Conservation (phyloP, 2,113 vertebrate species). For the Brachirus orientalis region DNA sequence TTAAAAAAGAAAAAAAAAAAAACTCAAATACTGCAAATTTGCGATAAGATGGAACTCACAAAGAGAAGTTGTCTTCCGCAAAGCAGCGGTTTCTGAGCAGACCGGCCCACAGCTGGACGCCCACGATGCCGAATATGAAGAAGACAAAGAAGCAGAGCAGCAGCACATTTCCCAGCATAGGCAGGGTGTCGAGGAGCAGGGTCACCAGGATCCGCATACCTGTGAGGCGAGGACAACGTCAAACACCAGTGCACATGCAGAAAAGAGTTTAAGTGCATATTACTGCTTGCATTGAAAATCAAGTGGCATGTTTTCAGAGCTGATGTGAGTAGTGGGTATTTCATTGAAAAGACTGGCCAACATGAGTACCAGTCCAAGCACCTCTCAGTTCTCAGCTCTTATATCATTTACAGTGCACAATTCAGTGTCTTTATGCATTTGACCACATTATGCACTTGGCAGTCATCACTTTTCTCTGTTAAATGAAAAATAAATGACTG, state of each 20-base stretch:
- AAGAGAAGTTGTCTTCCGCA: constrained; percentile 92
- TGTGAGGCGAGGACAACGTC: constrained; percentile 75
- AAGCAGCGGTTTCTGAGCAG: constrained; percentile 97
- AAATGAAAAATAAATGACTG: background rate
- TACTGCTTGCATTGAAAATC: background rate
- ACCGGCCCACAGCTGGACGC: constrained; percentile 97
- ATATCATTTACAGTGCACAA: background rate
- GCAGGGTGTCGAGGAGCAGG: constrained; percentile 97
- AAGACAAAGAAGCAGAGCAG: constrained; percentile 99
- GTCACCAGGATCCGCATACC: constrained; percentile 99
- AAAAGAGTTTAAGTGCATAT: too few species aligned
- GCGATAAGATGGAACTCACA: constrained; percentile 84
- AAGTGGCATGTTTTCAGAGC: constrained; percentile 34
- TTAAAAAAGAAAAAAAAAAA: background rate
- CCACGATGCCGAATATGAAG: constrained; percentile 99
- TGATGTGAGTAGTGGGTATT: too few species aligned
- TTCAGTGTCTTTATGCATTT: constrained; percentile 3
- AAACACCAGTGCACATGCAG: background rate
- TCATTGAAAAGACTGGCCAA: background rate
- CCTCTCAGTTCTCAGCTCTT: background rate
- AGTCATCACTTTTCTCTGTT: constrained; percentile 4
- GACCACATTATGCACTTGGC: constrained; percentile 8
- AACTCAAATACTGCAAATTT: background rate
- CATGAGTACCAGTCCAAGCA: background rate
- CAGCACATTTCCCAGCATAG: constrained; percentile 98